These are phyloP conservation scores for Axea sp. DNA, from an alignment of 2,888 invertebrate species.

Conservation along the genomic window DNA sequence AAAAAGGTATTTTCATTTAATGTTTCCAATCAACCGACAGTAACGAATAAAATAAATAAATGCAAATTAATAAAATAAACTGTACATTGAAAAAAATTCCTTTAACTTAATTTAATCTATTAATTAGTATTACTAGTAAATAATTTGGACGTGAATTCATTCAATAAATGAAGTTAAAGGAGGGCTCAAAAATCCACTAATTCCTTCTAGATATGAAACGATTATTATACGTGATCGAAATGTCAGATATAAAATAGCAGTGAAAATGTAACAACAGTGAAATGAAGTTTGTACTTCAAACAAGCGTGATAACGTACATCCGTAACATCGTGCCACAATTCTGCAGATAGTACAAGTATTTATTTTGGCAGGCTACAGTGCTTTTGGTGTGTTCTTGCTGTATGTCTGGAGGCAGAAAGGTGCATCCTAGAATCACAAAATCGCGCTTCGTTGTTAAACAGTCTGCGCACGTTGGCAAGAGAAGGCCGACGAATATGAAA, in stretches of 20 bases:
- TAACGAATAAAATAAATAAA: no score
- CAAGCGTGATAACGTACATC: constrained; percentile 61
- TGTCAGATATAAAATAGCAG: constrained; percentile 36
- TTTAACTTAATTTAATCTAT: no score
- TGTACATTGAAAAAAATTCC: no score
- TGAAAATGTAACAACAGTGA: constrained; percentile 47
- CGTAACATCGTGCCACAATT: constrained; percentile 56
- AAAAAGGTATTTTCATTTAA: no score
- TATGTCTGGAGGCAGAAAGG: constrained; percentile 61
- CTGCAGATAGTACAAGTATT: constrained; percentile 61
- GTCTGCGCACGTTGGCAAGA: constrained; percentile 68
- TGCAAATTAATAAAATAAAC: no score
- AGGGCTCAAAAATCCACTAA: no score
- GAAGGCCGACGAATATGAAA: constrained; percentile 63
- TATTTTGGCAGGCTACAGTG: constrained; percentile 62
- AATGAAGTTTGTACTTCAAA: constrained; percentile 59
- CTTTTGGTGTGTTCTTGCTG: constrained; percentile 56
- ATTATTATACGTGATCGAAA: constrained; percentile 58
- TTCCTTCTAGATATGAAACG: constrained; percentile 26
- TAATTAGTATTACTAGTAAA: no score
- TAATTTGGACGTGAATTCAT: no score
- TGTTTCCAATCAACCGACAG: no score
- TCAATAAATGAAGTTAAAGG: no score
- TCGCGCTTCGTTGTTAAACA: constrained; percentile 63
- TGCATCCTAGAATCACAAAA: constrained; percentile 63